Evolutionary conservation across 2,797 vertebrate species (phyloP).

Genomic region (Chelidonichthys spinosus): DNA sequence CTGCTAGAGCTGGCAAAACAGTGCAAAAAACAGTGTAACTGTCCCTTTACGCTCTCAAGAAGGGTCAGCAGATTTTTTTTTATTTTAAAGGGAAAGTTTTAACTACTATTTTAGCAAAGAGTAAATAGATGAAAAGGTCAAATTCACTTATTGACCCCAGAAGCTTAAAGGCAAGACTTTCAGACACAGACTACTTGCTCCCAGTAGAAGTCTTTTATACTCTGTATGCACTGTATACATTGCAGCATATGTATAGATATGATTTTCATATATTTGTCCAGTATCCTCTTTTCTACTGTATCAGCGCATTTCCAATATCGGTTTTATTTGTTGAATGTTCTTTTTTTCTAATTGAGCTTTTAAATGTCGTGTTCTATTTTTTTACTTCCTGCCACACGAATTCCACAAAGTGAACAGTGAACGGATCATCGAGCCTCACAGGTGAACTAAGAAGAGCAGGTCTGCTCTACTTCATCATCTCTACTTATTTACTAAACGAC

Average conservation of each 20-base stretch:
- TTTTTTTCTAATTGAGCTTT: conserved; percentile 28
- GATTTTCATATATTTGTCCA: conserved; percentile 64
- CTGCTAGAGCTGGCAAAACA: not conserved
- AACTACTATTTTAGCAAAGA: conserved; percentile 31
- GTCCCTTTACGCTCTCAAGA: not conserved
- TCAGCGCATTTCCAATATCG: conserved; percentile 34
- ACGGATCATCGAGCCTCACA: not conserved
- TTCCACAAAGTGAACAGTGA: conserved; percentile 10
- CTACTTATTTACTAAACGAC: not conserved
- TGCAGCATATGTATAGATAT: conserved; percentile 59
- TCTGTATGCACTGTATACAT: conserved; percentile 60
- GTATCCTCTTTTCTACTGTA: conserved; percentile 65
- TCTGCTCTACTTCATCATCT: conserved; percentile 1
- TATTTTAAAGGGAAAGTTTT: conserved; percentile 40
- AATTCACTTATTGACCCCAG: conserved; percentile 19
- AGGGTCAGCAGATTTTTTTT: conserved; percentile 18
- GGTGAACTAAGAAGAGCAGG: conserved; percentile 2
- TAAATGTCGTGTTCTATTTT: not conserved
- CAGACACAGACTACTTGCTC: conserved; percentile 54
- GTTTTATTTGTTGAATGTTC: conserved; percentile 7
- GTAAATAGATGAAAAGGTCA: conserved; percentile 21
- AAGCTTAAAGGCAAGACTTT: conserved; percentile 38
- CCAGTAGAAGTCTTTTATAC: conserved; percentile 61
- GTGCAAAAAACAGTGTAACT: conserved; percentile 6
- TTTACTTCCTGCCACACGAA: not conserved